phyloP scores from a whole-genome alignment of 2,113 vertebrate genomes.

The Epinephelus cyanopodus region DNA sequence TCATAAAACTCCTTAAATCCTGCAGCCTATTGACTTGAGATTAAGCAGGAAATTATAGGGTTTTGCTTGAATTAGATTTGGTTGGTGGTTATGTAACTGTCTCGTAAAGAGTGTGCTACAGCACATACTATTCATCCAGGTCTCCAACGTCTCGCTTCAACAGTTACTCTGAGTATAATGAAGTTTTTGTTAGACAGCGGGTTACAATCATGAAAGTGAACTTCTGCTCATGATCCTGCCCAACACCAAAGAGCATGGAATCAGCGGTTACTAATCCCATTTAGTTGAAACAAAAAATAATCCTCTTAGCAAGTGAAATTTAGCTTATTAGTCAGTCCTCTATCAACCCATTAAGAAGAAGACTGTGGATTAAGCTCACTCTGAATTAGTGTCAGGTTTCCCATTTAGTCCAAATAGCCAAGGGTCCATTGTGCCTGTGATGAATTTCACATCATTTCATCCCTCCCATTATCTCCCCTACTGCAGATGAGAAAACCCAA shows the following conservation, averaged over 20 bases:
- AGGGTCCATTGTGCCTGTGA: slow-evolving; percentile 20
- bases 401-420: slow-evolving; percentile 24
- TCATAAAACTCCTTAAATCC: neutral
- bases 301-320: slow-evolving; percentile 73
- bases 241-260: slow-evolving; percentile 53
- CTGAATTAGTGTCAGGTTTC: slow-evolving; percentile 57
- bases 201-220: slow-evolving; percentile 61
- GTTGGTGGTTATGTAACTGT: slow-evolving; percentile 13
- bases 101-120: neutral
- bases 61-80: slow-evolving; percentile 12
- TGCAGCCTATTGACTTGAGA: neutral
- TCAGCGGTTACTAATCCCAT: slow-evolving; percentile 67
- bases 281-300: slow-evolving; percentile 78
- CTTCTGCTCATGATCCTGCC: slow-evolving; percentile 47
- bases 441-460: slow-evolving; percentile 32
- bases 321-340: slow-evolving; percentile 63
- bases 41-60: neutral
- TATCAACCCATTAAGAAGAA: slow-evolving; percentile 63
- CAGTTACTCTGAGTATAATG: slow-evolving; percentile 29
- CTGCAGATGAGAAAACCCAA: slow-evolving; percentile 2
- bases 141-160: slow-evolving; percentile 22
- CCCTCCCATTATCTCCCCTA: slow-evolving; percentile 14
- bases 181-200: slow-evolving; percentile 56
- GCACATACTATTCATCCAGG: neutral
- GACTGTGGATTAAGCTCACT: slow-evolving; percentile 62